Conservation (phyloP, 2,797 vertebrate genomes). For the Podargus strigoides region DNA sequence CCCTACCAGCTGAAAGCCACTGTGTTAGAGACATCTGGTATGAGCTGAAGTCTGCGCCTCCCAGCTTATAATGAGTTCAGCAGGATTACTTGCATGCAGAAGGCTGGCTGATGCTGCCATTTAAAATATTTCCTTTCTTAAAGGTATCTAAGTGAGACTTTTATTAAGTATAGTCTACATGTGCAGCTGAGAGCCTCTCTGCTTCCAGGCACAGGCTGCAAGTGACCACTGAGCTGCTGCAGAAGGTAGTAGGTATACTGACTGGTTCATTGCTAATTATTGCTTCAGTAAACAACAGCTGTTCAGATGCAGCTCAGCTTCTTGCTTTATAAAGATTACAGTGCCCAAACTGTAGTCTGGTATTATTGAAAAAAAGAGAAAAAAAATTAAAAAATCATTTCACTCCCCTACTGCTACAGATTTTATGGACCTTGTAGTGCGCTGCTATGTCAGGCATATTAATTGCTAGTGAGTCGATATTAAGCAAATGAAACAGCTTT, state of each 20-base stretch:
- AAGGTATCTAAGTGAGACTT: neutral
- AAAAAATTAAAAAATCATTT: constrained; percentile 54
- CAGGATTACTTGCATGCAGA: neutral
- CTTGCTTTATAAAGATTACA: constrained; percentile 65
- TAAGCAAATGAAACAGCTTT: constrained; percentile 60
- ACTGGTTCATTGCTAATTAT: constrained; percentile 49
- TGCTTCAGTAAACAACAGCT: constrained; percentile 69
- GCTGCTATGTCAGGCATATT: constrained; percentile 42
- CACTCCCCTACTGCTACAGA: constrained; percentile 55
- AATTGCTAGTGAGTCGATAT: constrained; percentile 44
- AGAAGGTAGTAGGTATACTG: constrained; percentile 39
- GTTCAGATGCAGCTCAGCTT: constrained; percentile 45
- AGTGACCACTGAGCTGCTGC: neutral
- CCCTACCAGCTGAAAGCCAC: neutral
- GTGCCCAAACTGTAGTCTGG: constrained; percentile 43
- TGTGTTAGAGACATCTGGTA: neutral
- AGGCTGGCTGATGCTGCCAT: neutral
- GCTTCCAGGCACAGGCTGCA: neutral
- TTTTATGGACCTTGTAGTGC: constrained; percentile 41
- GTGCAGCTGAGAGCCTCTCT: neutral
- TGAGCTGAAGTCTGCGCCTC: neutral
- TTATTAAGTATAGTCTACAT: neutral
- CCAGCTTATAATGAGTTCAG: neutral
- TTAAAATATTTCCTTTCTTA: neutral
- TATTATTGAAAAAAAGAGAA: constrained; percentile 39